Conservation (phyloP, 1,140 invertebrate genomes). For the Bombus breviceps region DNA sequence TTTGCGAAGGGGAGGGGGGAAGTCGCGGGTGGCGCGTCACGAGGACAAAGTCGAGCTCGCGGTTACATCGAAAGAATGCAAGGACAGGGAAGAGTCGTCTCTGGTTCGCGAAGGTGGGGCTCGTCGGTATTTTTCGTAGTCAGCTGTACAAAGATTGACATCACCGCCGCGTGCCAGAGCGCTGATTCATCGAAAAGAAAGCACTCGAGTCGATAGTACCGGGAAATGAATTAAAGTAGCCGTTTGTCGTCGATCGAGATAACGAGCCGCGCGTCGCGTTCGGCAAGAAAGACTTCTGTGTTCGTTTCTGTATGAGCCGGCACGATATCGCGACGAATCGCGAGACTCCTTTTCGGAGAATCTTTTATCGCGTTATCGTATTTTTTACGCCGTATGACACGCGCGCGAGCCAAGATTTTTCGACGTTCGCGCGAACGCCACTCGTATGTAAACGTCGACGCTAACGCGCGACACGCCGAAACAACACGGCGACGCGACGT, state of each 20-base stretch:
- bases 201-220: conserved; percentile 47
- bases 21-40: not conserved
- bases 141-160: conserved; percentile 68
- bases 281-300: not conserved
- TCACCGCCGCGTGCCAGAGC: conserved; percentile 65
- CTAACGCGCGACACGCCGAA: too few species aligned
- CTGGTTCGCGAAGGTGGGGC: conserved; percentile 51
- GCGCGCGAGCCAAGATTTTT: not conserved
- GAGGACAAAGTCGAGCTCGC: conserved; percentile 41
- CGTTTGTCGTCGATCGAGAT: conserved; percentile 53
- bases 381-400: too few species aligned
- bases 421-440: not conserved
- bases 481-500: not conserved
- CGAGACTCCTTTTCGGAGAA: not conserved
- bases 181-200: conserved; percentile 68
- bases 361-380: not conserved
- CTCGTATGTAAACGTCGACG: too few species aligned
- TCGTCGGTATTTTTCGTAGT: conserved; percentile 48
- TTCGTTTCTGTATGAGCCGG: not conserved
- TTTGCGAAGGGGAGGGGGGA: not conserved
- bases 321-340: not conserved
- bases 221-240: conserved; percentile 51
- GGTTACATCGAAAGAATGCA: conserved; percentile 51
- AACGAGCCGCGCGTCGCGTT: not conserved
- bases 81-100: conserved; percentile 33